Evolutionary conservation across 2,113 vertebrate genomes (phyloP).

Genomic region (Gnathonemus longibarbis): DNA sequence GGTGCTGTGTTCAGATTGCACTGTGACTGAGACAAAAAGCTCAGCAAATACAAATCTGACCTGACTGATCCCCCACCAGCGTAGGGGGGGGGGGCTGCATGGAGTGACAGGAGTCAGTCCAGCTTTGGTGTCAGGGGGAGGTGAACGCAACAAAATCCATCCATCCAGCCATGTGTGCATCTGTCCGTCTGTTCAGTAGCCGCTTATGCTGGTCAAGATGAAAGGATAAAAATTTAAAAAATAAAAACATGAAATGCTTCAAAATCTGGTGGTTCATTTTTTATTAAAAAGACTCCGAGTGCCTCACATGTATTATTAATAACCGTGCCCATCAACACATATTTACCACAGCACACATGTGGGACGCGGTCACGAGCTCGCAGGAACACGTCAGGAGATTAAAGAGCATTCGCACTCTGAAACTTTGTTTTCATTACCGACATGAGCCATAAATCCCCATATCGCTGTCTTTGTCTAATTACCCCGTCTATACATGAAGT

Average conservation of each 20-base stretch:
- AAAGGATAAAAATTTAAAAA: neutral
- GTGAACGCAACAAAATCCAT: neutral
- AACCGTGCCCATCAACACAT: neutral
- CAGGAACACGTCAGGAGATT: neutral
- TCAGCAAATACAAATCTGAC: neutral
- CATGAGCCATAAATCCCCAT: neutral
- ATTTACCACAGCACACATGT: neutral
- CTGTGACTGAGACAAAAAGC: neutral
- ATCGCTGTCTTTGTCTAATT: neutral
- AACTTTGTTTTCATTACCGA: neutral
- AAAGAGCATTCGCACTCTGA: neutral
- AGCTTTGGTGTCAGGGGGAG: neutral
- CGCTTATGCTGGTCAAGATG: neutral
- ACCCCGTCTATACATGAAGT: neutral
- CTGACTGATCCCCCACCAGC: neutral
- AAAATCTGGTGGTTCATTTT: neutral
- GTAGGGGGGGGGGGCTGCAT: neutral
- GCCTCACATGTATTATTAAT: neutral
- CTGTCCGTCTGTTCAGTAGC: neutral
- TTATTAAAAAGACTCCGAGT: neutral
- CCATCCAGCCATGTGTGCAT: neutral
- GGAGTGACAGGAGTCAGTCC: neutral
- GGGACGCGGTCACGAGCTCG: neutral
- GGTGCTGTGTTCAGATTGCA: neutral
- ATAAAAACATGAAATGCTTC: neutral